Evolutionary conservation across 1,140 invertebrate species (phyloP).

Genomic region (Ericerus pela): DNA sequence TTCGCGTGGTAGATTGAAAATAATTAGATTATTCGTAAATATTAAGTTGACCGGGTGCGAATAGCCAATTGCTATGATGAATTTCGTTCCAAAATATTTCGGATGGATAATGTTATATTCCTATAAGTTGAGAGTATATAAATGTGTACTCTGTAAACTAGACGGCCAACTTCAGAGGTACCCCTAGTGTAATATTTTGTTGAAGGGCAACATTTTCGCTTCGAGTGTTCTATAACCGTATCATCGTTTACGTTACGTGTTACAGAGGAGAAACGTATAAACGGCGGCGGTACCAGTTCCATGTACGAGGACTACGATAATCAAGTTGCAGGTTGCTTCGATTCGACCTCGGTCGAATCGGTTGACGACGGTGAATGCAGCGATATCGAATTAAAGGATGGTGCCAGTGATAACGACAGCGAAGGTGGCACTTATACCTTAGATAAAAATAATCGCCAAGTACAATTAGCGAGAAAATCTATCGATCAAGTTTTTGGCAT

Average conservation of each 20-base stretch:
- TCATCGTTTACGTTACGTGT: not conserved
- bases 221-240: not conserved
- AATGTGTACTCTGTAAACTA: no score
- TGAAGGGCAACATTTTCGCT: not conserved
- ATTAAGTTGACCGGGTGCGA: no score
- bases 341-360: not conserved
- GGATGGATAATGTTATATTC: no score
- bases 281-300: not conserved
- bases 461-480: not conserved
- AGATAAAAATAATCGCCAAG: not conserved
- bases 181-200: no score
- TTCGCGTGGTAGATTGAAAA: no score
- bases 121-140: no score
- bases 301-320: not conserved
- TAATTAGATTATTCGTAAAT: no score
- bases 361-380: no score
- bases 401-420: not conserved
- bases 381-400: not conserved
- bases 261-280: not conserved
- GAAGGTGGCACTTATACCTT: conserved; percentile 3
- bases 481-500: conserved; percentile 5
- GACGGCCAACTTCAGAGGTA: no score
- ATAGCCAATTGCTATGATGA: no score
- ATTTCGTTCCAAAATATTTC: no score
- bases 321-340: not conserved